Base-by-base conservation (phyloP, 2,113 vertebrate genomes). In the Sterna hirundo region DNA sequence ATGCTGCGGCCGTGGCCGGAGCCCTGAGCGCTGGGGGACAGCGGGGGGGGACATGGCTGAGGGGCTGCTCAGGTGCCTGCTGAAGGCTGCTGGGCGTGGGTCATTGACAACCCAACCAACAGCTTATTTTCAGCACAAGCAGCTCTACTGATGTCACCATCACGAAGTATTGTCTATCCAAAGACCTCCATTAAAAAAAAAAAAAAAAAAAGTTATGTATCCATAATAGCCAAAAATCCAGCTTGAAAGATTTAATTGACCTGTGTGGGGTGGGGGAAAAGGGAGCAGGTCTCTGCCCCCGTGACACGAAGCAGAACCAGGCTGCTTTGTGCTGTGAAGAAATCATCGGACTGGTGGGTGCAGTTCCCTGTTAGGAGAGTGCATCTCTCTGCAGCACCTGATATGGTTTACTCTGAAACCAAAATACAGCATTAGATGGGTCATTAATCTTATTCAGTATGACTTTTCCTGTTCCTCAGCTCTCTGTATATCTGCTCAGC, bases 1-100 rank as follows among this genome's bases (percentile, higher is more conserved):
- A 3, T 60, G 21, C 27, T 81, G n/a, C 74, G 25, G 6, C 22
- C 0, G 0, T 30, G 18, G 7, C 38, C 2, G 6, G 51, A 92
- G 21, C 25, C 29, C 49, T 21, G 61, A 54, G 17, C 3, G 1
- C 30, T 0, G 1, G 17, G 19, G 19, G 9, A 4, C 6, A 79
- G 18, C 36, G 0, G 1, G 11, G 19, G 6, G 3, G 6, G 5
- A 64, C 12, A 29, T 32, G 57, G 6, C 27, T 64, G n/a, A 68
- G 49, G 30, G 38, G 1, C 15, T 74, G 26, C 72, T 74, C 1
- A 0, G 27, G 11, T 55, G 30, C 30, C 84, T 78, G 42, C 0
- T 2, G 40, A 65, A 54, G 38, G 34, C 36, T 52, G 18, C 6
- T 66, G 46, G 25, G 51, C 54, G 18, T 38, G 20, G 11, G 11